These are phyloP conservation scores for Melopsittacus undulatus DNA, from an alignment of 2,797 vertebrate species.

Conservation along the genomic window DNA sequence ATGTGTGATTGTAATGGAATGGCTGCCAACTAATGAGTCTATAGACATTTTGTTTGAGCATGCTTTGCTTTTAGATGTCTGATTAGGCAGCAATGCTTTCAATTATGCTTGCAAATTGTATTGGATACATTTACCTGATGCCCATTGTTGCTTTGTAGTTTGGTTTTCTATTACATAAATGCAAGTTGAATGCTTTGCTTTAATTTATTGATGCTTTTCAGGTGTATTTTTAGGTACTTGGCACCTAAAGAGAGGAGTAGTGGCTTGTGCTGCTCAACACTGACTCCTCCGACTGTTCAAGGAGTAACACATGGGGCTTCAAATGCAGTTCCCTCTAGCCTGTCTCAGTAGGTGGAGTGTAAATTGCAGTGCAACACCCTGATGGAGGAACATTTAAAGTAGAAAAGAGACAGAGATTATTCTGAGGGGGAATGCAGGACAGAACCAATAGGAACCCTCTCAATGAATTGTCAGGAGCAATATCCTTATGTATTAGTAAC, in stretches of 20 bases:
- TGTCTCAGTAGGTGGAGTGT: background rate
- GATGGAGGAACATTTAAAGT: background rate
- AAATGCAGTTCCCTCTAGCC: background rate
- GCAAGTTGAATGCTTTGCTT: slow-evolving; percentile 71
- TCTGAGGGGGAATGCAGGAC: background rate
- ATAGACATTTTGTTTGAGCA: slow-evolving; percentile 81
- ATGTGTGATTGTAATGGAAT: slow-evolving; percentile 83
- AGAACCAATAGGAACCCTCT: background rate
- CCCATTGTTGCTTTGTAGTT: slow-evolving; percentile 76
- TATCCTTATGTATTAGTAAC: background rate
- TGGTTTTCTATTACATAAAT: slow-evolving; percentile 75
- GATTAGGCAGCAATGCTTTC: slow-evolving; percentile 84
- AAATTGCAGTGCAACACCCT: background rate
- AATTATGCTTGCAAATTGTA: slow-evolving; percentile 81
- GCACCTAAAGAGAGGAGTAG: slow-evolving; percentile 45
- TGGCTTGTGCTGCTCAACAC: slow-evolving; percentile 67
- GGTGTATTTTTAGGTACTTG: slow-evolving; percentile 66
- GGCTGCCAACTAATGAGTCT: slow-evolving; percentile 83
- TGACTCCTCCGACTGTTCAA: slow-evolving; percentile 66
- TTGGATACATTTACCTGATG: slow-evolving; percentile 79
- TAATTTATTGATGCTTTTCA: slow-evolving; percentile 73
- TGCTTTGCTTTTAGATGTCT: slow-evolving; percentile 84
- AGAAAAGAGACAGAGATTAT: background rate
- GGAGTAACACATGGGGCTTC: slow-evolving; percentile 4
- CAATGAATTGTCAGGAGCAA: background rate